Evolutionary conservation across 2,797 vertebrate genomes (phyloP).

Genomic region (Graptemys geographica): DNA sequence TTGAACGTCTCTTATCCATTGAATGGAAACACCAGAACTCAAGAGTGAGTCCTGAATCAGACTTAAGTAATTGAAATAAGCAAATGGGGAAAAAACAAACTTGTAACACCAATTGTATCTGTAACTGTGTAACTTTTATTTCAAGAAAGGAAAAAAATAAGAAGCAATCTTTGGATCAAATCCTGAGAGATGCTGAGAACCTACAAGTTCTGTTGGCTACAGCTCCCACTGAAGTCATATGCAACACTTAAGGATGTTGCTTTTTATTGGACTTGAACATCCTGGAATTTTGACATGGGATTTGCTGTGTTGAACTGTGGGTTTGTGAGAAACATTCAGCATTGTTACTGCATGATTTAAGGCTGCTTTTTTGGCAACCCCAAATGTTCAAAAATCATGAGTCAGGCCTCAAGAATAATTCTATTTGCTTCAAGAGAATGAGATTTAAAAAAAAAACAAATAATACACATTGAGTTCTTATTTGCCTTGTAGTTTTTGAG

Average conservation of each 20-base stretch:
- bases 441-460: neutral
- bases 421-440: neutral
- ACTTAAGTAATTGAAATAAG: constrained; percentile 48
- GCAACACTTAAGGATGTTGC: neutral
- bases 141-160: constrained; percentile 26
- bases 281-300: neutral
- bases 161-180: neutral
- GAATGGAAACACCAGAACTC: constrained; percentile 64
- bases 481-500: neutral
- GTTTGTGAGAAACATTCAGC: neutral
- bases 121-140: neutral
- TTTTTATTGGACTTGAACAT: neutral
- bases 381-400: neutral
- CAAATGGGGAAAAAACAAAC: constrained; percentile 36
- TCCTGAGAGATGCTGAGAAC: constrained; percentile 51
- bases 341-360: neutral
- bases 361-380: neutral
- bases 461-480: neutral
- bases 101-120: constrained; percentile 41
- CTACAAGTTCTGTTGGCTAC: constrained; percentile 37
- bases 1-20: constrained; percentile 6
- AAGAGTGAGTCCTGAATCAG: neutral
- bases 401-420: neutral
- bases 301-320: neutral
- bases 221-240: neutral